phyloP scores from a whole-genome alignment of 1,140 invertebrate genomes.

The Oscheius sp. region DNA sequence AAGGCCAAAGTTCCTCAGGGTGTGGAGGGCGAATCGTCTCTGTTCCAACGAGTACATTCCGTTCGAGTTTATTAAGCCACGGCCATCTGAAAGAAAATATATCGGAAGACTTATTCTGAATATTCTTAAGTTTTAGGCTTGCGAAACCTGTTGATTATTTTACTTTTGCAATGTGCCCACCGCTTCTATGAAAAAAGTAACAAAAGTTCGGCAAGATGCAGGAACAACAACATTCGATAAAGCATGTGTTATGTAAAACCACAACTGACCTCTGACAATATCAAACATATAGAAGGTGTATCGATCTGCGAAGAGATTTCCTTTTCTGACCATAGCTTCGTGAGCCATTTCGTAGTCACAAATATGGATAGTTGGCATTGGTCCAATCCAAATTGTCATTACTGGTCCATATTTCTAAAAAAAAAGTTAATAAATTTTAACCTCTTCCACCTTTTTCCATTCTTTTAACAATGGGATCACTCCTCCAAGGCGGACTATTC shows the following conservation, averaged over 20 bases:
- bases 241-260: neutral
- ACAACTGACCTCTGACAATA: neutral
- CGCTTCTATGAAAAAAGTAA: too few species aligned
- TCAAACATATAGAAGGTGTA: neutral
- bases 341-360: slow-evolving; percentile 15
- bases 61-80: slow-evolving; percentile 58
- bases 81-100: too few species aligned
- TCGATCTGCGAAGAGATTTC: slow-evolving; percentile 8
- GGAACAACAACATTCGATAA: too few species aligned
- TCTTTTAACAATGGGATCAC: too few species aligned
- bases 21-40: slow-evolving; percentile 73
- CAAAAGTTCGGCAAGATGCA: too few species aligned
- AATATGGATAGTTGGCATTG: slow-evolving; percentile 22
- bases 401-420: slow-evolving; percentile 24
- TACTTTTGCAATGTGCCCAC: too few species aligned
- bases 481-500: too few species aligned
- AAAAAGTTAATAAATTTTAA: too few species aligned
- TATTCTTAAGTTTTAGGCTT: too few species aligned
- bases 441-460: too few species aligned
- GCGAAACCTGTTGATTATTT: too few species aligned
- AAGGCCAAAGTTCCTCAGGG: slow-evolving; percentile 73
- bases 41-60: slow-evolving; percentile 76
- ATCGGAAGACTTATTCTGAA: too few species aligned
- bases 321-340: slow-evolving; percentile 24
- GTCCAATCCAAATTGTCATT: slow-evolving; percentile 25